A percentile compares a stretch with the other conserved stretches of the same genome.
phyloP scores from a whole-genome alignment of 2,113 vertebrate species.

The Syrmaticus mikado region DNA sequence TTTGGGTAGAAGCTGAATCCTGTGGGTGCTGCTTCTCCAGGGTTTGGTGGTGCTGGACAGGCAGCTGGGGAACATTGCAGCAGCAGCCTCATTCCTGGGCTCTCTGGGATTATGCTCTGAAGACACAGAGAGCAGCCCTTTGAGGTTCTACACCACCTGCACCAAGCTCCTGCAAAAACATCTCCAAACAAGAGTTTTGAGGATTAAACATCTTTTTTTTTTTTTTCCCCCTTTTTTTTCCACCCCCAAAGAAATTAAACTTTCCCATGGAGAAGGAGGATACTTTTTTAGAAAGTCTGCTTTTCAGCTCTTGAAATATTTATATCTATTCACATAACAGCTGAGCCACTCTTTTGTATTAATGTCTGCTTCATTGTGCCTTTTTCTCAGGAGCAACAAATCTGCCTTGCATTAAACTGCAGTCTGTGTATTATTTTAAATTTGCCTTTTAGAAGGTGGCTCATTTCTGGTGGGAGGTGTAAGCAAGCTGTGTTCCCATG shows the following conservation, averaged over 20 bases:
- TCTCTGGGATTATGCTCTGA: background rate
- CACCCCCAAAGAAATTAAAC: background rate
- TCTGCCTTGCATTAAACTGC: slow-evolving; percentile 22
- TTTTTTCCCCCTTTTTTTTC: background rate
- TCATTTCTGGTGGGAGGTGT: slow-evolving; percentile 42
- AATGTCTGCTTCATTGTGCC: background rate
- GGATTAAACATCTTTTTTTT: background rate
- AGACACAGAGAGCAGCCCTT: background rate
- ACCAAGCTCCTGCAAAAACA: background rate
- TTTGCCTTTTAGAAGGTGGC: slow-evolving; percentile 14
- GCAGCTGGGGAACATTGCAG: background rate
- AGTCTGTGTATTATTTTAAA: background rate
- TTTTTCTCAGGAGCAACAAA: background rate
- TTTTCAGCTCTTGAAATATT: slow-evolving; percentile 17
- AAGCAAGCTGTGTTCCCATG: background rate
- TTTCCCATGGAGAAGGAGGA: background rate
- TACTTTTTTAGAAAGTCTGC: background rate
- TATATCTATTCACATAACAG: background rate
- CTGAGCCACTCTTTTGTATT: background rate
- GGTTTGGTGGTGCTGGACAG: background rate
- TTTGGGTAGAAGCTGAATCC: background rate
- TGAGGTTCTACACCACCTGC: background rate
- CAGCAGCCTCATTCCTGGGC: background rate
- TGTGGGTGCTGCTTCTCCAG: background rate
- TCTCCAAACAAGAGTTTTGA: background rate